These are phyloP conservation scores for Acromyrmex echinatior DNA, from an alignment of 1,140 invertebrate species.

Conservation along the genomic window DNA sequence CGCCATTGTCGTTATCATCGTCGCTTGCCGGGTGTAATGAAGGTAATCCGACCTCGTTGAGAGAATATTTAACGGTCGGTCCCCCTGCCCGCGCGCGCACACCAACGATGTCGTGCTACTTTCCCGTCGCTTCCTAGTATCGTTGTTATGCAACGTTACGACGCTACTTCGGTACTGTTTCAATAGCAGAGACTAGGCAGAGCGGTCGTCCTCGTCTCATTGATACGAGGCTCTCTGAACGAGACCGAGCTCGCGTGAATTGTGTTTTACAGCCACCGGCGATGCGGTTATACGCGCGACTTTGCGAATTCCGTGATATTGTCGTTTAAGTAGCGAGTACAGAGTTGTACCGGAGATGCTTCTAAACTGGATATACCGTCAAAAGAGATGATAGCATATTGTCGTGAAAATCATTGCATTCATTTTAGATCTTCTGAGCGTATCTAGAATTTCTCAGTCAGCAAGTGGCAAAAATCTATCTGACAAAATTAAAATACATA, in stretches of 20 bases:
- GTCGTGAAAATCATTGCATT: background rate
- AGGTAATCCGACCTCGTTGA: slow-evolving; percentile 77
- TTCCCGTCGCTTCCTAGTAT: slow-evolving; percentile 75
- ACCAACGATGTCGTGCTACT: slow-evolving; percentile 72
- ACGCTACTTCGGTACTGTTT: slow-evolving; percentile 72
- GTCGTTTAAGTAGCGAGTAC: background rate
- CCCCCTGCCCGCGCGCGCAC: slow-evolving; percentile 27
- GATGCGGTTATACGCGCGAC: slow-evolving; percentile 9
- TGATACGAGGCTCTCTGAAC: slow-evolving; percentile 43
- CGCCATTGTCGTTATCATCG: slow-evolving; percentile 56
- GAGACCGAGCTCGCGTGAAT: slow-evolving; percentile 21
- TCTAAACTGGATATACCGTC: background rate
- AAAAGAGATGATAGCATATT: background rate
- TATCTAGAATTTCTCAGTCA: too few species aligned
- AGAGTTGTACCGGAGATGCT: background rate
- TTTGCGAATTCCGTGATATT: slow-evolving; percentile 13
- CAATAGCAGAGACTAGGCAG: slow-evolving; percentile 59
- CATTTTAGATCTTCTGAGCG: background rate
- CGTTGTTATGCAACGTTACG: slow-evolving; percentile 75
- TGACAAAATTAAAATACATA: too few species aligned
- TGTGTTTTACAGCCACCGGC: slow-evolving; percentile 28
- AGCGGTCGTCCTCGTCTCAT: slow-evolving; percentile 52
- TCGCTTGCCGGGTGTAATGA: slow-evolving; percentile 71
- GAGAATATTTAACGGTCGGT: slow-evolving; percentile 75
- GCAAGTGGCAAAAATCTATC: too few species aligned